Base-by-base conservation (phyloP, 2,888 invertebrate genomes). In the Heliconius ismenius region DNA sequence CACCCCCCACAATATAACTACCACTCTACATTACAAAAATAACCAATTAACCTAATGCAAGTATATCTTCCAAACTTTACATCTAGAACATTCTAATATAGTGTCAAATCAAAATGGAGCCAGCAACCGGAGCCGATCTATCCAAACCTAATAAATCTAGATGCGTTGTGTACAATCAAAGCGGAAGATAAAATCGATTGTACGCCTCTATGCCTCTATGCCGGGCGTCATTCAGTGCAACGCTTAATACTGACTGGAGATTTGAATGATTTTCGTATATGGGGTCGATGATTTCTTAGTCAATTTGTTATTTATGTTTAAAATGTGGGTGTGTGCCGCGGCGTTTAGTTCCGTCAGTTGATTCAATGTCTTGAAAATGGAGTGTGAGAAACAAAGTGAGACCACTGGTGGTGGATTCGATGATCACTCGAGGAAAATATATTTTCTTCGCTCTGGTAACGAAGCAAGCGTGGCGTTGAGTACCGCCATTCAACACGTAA, bases 201-300 rank as follows among this genome's bases (percentile, higher is more conserved):
- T 76, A 26, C 74, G 74, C 62, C 67, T 64, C 78, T 70, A 70
- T 70, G 74, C 68, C 28, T 69, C 78, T 70, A 70, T 70, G 74
- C 68, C 28, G 58, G 28, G 74, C 63, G 36, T 68, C 72, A 73
- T 76, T 69, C 63, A 75, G 63, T 70, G 43, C 65, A 36, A 24
- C 36, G 26, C 43, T 74, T 74, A 74, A 74, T 74, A 62, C 43
- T 77, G 93, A 93, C 24, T 93, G 0, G 4, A 65, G 36, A 65
- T 39, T 24, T 6, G 13, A 24, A 39, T n/a, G 11, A 13, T 65
- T 43, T 67, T 39, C 15, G 67, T 24, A 67, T 39, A 43, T 39
- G 9, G 4, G 2, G 11, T 15, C 2, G 7, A 49, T 24, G 24
- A 15, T 39, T 39, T 67, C 62, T 62, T 26, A 26, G 13, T 6